Evolutionary conservation across 2,888 invertebrate species (phyloP).

Genomic region (Ommatoiulus sabulosus): DNA sequence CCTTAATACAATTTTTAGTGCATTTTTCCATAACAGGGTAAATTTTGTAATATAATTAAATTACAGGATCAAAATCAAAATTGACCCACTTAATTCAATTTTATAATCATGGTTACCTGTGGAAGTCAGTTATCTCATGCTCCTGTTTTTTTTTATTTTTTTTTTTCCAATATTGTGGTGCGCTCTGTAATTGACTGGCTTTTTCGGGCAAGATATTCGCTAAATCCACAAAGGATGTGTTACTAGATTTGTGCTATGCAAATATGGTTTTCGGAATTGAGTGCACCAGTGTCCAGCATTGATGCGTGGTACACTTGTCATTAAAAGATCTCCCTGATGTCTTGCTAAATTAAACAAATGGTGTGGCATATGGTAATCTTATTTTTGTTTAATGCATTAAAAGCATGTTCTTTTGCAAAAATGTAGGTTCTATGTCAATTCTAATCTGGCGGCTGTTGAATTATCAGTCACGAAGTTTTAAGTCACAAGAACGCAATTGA

Average conservation of each 20-base stretch:
- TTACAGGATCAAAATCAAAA: too few species aligned
- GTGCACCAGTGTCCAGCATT: neutral
- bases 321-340: neutral
- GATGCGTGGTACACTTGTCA: neutral
- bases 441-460: neutral
- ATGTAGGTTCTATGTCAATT: neutral
- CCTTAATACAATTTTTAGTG: too few species aligned
- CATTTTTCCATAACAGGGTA: too few species aligned
- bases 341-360: neutral
- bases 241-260: neutral
- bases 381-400: slow-evolving; percentile 29
- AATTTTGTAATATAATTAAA: too few species aligned
- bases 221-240: too few species aligned
- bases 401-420: neutral
- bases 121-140: too few species aligned
- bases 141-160: too few species aligned
- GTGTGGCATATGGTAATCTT: neutral
- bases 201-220: too few species aligned
- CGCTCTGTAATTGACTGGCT: too few species aligned
- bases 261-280: neutral
- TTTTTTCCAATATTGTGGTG: too few species aligned
- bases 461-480: neutral
- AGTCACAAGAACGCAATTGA: neutral
- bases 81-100: too few species aligned
- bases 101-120: too few species aligned